These are phyloP conservation scores for Morus bassanus DNA, from an alignment of 2,797 vertebrate species.

Conservation along the genomic window DNA sequence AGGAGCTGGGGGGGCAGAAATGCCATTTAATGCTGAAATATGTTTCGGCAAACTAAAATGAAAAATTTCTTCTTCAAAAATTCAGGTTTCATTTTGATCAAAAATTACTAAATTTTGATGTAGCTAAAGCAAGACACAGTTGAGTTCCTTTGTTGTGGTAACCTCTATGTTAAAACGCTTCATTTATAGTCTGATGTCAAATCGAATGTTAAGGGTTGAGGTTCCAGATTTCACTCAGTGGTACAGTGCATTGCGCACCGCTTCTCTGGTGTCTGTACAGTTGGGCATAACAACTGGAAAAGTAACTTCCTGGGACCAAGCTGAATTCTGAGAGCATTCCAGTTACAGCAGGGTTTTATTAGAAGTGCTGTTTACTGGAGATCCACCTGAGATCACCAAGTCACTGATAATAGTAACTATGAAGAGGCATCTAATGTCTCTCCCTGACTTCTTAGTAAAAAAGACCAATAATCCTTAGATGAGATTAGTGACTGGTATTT, in stretches of 20 bases:
- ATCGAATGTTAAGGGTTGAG: background rate
- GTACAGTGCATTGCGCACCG: background rate
- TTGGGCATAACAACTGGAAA: background rate
- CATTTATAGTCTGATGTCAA: background rate
- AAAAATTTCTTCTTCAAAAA: background rate
- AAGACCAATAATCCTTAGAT: background rate
- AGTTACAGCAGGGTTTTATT: background rate
- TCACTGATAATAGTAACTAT: background rate
- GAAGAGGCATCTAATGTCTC: background rate
- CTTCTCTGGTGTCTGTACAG: background rate
- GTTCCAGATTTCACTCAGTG: background rate
- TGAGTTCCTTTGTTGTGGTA: background rate
- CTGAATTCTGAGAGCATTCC: background rate
- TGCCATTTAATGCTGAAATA: background rate
- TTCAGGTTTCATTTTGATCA: background rate
- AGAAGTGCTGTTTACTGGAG: background rate
- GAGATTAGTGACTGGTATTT: background rate
- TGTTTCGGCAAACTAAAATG: background rate
- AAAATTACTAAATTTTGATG: background rate
- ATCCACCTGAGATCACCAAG: background rate
- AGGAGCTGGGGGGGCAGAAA: rapidly evolving
- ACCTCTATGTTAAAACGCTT: background rate
- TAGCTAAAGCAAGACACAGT: background rate
- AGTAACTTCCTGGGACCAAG: background rate
- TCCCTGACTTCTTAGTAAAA: background rate